Percentiles rank a stretch among this genome's conserved stretches.
Conservation (phyloP, 1,140 invertebrate genomes). For the Drosophila yakuba region DNA sequence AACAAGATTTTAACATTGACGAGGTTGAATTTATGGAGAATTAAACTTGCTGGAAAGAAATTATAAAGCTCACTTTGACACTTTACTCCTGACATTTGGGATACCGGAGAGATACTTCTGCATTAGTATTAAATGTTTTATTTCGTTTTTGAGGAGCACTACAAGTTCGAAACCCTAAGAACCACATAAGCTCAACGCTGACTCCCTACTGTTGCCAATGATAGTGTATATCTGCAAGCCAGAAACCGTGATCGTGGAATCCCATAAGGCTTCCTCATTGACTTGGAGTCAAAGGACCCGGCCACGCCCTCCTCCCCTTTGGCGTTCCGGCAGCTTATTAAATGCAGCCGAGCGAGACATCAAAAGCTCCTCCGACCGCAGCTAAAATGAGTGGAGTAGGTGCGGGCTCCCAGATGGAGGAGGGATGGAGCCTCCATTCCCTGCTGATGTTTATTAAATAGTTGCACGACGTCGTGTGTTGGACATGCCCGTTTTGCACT, state of each 20-base stretch:
- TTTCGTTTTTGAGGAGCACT: no score
- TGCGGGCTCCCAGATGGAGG: not conserved
- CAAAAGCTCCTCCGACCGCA: constrained; percentile 54
- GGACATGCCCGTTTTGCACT: constrained; percentile 19
- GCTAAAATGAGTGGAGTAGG: constrained; percentile 29
- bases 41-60: no score
- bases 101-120: no score
- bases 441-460: constrained; percentile 78
- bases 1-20: not conserved
- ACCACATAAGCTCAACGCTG: no score
- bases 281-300: constrained; percentile 34
- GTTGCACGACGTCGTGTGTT: constrained; percentile 55
- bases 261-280: constrained; percentile 25
- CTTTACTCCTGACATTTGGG: no score
- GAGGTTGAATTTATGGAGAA: not conserved
- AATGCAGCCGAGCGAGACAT: constrained; percentile 74
- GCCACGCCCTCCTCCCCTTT: not conserved
- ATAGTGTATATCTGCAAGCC: not conserved
- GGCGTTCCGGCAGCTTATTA: constrained; percentile 56
- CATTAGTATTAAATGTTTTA: no score
- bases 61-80: no score
- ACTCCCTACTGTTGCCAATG: not conserved
- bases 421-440: not conserved
- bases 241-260: not conserved
- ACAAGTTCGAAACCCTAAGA: no score